Evolutionary conservation across 2,888 invertebrate species (phyloP).

Genomic region (Pyrgus malvae): DNA sequence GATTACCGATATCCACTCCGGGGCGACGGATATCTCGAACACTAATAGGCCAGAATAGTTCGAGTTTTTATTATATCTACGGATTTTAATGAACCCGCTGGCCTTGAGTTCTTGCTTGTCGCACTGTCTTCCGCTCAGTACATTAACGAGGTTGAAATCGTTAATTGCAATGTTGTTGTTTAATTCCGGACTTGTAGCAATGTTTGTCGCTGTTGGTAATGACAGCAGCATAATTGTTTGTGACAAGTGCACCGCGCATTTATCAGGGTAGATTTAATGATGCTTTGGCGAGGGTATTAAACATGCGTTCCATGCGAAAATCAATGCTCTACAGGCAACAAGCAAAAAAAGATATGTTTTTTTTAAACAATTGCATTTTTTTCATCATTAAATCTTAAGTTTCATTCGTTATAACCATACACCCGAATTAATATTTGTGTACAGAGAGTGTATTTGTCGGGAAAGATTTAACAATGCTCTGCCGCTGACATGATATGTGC

Average conservation of each 20-base stretch:
- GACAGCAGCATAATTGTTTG: constrained; percentile 10
- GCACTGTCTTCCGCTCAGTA: constrained; percentile 35
- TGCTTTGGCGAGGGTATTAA: constrained; percentile 8
- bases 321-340: neutral
- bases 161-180: constrained; percentile 13
- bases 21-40: constrained; percentile 3
- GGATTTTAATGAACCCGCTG: constrained; percentile 36
- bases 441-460: constrained; percentile 45
- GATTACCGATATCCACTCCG: constrained; percentile 63
- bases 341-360: neutral
- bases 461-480: constrained; percentile 48
- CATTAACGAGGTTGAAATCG: constrained; percentile 14
- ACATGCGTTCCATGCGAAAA: constrained; percentile 2
- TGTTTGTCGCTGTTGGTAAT: constrained; percentile 6
- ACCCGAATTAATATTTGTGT: neutral
- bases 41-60: constrained; percentile 12
- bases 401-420: no score
- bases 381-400: no score
- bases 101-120: constrained; percentile 34
- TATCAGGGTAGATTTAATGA: constrained; percentile 15
- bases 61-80: constrained; percentile 29
- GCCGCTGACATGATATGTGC: constrained; percentile 52
- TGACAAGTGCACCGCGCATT: constrained; percentile 10
- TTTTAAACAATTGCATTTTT: neutral
- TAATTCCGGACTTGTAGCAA: constrained; percentile 5